phyloP scores from a whole-genome alignment of 2,888 invertebrate genomes.

The Schrankia costaestrigalis region DNA sequence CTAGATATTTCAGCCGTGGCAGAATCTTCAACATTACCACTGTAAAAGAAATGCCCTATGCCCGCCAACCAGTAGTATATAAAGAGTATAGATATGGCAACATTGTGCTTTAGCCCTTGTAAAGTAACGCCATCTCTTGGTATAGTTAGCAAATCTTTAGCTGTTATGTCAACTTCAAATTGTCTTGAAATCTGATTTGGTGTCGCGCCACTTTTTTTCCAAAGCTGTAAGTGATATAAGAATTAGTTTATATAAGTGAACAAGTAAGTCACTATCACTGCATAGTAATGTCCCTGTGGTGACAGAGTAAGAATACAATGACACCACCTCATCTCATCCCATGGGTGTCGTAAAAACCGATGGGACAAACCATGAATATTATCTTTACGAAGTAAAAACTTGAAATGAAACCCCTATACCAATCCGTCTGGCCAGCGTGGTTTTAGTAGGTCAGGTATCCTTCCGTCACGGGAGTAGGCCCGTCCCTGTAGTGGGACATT shows the following conservation, averaged over 20 bases:
- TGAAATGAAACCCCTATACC: too few relatives aligned
- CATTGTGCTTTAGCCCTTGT: conserved; percentile 83
- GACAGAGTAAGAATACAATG: too few relatives aligned
- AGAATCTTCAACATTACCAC: conserved; percentile 85
- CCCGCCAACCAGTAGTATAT: conserved; percentile 85
- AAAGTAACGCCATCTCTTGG: conserved; percentile 83
- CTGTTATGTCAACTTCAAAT: conserved; percentile 57
- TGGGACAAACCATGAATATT: too few relatives aligned
- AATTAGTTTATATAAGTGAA: too few relatives aligned
- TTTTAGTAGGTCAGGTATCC: not conserved
- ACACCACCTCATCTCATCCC: too few relatives aligned
- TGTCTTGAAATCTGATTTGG: conserved; percentile 77
- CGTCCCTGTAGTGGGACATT: too few relatives aligned
- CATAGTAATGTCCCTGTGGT: too few relatives aligned
- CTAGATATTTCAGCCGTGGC: conserved; percentile 88
- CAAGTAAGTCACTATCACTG: too few relatives aligned
- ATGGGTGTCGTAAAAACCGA: too few relatives aligned
- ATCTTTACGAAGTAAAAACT: too few relatives aligned
- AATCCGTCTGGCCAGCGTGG: too few relatives aligned
- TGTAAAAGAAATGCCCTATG: conserved; percentile 83
- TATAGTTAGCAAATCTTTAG: conserved; percentile 76
- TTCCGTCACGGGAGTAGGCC: too few relatives aligned
- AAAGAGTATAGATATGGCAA: conserved; percentile 84
- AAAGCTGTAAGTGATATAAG: conserved; percentile 54
- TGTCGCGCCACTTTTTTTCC: conserved; percentile 68